phyloP scores from a whole-genome alignment of 2,113 vertebrate species.

The Perca schrenkii region DNA sequence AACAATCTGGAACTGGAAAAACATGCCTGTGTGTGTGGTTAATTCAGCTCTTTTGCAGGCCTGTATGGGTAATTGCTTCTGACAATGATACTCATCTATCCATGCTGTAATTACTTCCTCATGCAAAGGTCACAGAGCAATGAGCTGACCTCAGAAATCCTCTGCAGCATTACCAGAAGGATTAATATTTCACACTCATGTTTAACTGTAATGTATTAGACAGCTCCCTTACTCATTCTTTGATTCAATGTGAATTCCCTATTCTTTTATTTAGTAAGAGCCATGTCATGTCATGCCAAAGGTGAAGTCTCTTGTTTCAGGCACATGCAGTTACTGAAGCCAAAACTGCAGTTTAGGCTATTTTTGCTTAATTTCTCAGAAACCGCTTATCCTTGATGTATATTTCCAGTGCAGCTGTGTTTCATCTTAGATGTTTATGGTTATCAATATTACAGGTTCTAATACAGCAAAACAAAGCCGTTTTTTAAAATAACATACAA shows the following conservation, averaged over 20 bases:
- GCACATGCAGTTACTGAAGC: constrained; percentile 31
- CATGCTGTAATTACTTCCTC: constrained; percentile 74
- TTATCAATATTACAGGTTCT: not conserved
- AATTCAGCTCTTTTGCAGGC: constrained; percentile 60
- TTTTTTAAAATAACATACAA: not conserved
- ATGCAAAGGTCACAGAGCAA: constrained; percentile 65
- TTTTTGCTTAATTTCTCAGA: constrained; percentile 28
- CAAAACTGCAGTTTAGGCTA: constrained; percentile 2
- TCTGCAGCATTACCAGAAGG: constrained; percentile 53
- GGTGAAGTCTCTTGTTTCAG: constrained; percentile 40
- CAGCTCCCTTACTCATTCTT: constrained; percentile 24
- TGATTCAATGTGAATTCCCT: constrained; percentile 31
- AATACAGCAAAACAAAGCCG: not conserved
- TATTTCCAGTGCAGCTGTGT: not conserved
- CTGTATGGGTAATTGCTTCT: constrained; percentile 64
- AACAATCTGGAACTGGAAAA: constrained; percentile 44
- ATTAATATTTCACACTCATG: constrained; percentile 63
- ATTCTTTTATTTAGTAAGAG: constrained; percentile 15
- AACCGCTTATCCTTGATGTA: not conserved
- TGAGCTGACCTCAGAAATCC: constrained; percentile 66
- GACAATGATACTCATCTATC: constrained; percentile 73
- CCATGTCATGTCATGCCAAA: constrained; percentile 23
- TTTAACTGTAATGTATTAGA: constrained; percentile 54
- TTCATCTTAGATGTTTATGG: not conserved
- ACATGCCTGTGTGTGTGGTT: constrained; percentile 52